phyloP scores from a whole-genome alignment of 2,888 invertebrate species.

The Pycnomerus fuliginosus region DNA sequence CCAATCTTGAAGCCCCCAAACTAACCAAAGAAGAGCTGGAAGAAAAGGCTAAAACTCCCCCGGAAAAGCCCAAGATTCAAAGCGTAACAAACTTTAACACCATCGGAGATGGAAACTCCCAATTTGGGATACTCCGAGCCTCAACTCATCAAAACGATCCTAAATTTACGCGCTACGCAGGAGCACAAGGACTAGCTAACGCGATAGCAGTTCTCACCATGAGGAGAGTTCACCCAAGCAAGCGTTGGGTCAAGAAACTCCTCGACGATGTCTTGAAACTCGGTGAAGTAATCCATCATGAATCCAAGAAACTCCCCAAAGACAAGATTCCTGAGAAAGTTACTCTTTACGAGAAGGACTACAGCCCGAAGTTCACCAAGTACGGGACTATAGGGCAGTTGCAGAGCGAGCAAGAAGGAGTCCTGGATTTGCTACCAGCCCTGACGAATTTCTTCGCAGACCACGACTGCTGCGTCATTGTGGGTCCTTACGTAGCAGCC shows the following conservation, averaged over 20 bases:
- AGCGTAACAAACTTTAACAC: conserved; percentile 36
- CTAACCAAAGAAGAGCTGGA: conserved; percentile 24
- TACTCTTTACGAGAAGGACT: conserved; percentile 36
- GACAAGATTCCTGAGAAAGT: conserved; percentile 38
- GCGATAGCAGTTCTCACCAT: conserved; percentile 49
- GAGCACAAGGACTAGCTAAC: conserved; percentile 46
- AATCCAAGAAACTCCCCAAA: conserved; percentile 22
- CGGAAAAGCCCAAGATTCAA: conserved; percentile 28
- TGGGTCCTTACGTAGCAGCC: conserved; percentile 49
- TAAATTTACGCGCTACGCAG: conserved; percentile 36
- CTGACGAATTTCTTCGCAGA: conserved; percentile 46
- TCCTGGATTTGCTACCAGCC: conserved; percentile 46
- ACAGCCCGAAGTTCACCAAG: conserved; percentile 42
- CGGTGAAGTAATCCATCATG: conserved; percentile 46
- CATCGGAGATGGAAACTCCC: background rate
- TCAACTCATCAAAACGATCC: conserved; percentile 40
- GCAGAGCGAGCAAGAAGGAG: conserved; percentile 36
- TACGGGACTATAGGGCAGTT: conserved; percentile 47
- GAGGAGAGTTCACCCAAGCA: conserved; percentile 46
- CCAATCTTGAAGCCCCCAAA: no score
- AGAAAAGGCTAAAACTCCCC: conserved; percentile 23
- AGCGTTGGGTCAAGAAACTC: conserved; percentile 48
- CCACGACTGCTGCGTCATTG: conserved; percentile 46
- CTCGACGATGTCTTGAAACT: conserved; percentile 47
- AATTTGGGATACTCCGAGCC: conserved; percentile 45